Evolutionary conservation across 2,888 invertebrate genomes (phyloP).

Genomic region (Toxonevra muliebris): DNA sequence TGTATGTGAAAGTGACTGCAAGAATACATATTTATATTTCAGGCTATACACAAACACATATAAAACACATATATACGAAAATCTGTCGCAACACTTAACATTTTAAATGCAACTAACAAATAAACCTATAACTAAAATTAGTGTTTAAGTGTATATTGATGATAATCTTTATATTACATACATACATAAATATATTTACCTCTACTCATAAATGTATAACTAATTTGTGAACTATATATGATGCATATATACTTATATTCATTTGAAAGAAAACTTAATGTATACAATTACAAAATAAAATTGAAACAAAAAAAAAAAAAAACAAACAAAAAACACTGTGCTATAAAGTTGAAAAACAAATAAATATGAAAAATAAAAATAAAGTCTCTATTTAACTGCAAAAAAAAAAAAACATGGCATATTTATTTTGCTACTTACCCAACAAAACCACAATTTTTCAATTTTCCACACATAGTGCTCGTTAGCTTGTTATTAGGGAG

Average conservation of each 20-base stretch:
- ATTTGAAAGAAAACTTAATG: conserved; percentile 6
- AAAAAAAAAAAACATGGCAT: conserved; percentile 28
- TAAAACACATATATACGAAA: neutral
- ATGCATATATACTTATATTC: conserved; percentile 26
- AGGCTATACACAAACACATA: neutral
- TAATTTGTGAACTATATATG: conserved; percentile 36
- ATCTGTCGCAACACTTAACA: too few relatives aligned
- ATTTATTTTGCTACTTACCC: neutral
- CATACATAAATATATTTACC: conserved; percentile 35
- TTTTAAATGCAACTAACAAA: too few relatives aligned
- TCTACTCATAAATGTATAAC: conserved; percentile 32
- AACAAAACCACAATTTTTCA: conserved; percentile 1
- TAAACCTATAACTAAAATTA: neutral
- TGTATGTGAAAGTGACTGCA: too few relatives aligned
- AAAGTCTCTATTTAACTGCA: conserved; percentile 59
- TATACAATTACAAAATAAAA: neutral
- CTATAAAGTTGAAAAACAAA: conserved; percentile 9
- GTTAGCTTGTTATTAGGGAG: too few relatives aligned
- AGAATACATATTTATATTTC: too few relatives aligned
- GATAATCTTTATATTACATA: neutral
- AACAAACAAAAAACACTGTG: conserved; percentile 29
- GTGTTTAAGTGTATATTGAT: neutral
- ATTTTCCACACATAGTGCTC: neutral
- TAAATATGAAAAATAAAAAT: conserved; percentile 48
- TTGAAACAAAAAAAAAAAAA: conserved; percentile 11